Conservation (phyloP, 1,140 invertebrate genomes). For the Cecropterus lyciades region DNA sequence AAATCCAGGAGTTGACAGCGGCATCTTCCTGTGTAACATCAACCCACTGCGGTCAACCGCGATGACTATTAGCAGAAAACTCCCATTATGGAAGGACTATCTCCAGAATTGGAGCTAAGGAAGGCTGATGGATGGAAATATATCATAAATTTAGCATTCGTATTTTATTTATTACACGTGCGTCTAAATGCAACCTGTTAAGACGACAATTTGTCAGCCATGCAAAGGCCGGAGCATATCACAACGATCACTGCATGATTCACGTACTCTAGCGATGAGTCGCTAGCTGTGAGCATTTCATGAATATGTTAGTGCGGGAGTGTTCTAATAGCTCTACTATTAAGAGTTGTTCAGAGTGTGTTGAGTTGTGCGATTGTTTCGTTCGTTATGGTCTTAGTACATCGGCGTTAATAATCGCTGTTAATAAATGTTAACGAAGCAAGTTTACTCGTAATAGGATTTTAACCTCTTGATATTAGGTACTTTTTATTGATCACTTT, state of each 20-base stretch:
- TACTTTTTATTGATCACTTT: not conserved
- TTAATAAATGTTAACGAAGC: conserved; percentile 14
- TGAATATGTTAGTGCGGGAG: conserved; percentile 12
- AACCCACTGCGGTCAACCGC: no score
- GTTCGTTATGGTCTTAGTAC: conserved; percentile 6
- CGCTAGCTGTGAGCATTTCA: conserved; percentile 11
- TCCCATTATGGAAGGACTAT: no score
- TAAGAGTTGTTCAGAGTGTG: not conserved
- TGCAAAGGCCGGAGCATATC: conserved; percentile 12
- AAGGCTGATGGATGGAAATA: no score
- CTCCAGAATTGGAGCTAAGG: no score
- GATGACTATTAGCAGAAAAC: no score
- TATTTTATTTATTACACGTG: no score
- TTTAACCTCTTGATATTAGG: conserved; percentile 3
- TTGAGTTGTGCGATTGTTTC: conserved; percentile 8
- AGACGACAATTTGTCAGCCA: conserved; percentile 6
- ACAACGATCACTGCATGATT: conserved; percentile 10
- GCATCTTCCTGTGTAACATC: no score
- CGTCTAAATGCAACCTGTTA: not conserved
- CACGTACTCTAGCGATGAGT: conserved; percentile 8
- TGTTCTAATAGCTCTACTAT: conserved; percentile 13
- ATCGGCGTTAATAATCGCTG: conserved; percentile 2
- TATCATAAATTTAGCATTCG: no score
- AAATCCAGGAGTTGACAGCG: no score
- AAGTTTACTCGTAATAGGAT: not conserved